These are phyloP conservation scores for Apotomis capreana DNA, from an alignment of 2,888 invertebrate genomes.

Conservation along the genomic window DNA sequence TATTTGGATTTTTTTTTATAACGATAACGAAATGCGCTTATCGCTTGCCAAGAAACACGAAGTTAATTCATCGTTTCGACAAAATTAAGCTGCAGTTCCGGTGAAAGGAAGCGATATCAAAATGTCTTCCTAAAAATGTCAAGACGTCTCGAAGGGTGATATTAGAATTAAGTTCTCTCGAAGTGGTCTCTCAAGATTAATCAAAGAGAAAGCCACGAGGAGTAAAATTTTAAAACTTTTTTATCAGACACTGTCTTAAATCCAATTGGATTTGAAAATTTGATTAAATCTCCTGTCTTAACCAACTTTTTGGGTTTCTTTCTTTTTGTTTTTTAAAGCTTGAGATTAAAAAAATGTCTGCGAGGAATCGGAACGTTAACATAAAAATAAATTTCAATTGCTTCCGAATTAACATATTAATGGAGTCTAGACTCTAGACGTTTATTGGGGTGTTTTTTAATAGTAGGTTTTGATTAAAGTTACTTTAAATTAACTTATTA, in stretches of 20 bases:
- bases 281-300: slow-evolving; percentile 33
- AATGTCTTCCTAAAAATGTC: slow-evolving; percentile 21
- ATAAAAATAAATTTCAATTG: not conserved
- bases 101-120: not conserved
- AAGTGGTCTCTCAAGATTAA: slow-evolving; percentile 38
- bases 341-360: not conserved
- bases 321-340: not conserved
- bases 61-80: not conserved
- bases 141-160: slow-evolving; percentile 31
- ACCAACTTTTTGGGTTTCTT: slow-evolving; percentile 17
- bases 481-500: too few relatives aligned
- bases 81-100: not conserved
- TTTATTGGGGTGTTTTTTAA: not conserved
- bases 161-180: slow-evolving; percentile 32
- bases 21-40: not conserved
- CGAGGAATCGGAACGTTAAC: not conserved
- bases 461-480: too few relatives aligned
- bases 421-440: too few relatives aligned
- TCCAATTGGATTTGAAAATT: slow-evolving; percentile 34
- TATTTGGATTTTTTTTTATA: too few relatives aligned
- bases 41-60: not conserved
- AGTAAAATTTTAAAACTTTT: slow-evolving; percentile 34
- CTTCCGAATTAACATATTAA: not conserved
- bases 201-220: slow-evolving; percentile 31
- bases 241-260: slow-evolving; percentile 32